Percentiles rank a stretch among this genome's conserved stretches.
These are phyloP conservation scores for Ciconia stormi DNA, from an alignment of 2,113 vertebrate species.

Conservation along the genomic window DNA sequence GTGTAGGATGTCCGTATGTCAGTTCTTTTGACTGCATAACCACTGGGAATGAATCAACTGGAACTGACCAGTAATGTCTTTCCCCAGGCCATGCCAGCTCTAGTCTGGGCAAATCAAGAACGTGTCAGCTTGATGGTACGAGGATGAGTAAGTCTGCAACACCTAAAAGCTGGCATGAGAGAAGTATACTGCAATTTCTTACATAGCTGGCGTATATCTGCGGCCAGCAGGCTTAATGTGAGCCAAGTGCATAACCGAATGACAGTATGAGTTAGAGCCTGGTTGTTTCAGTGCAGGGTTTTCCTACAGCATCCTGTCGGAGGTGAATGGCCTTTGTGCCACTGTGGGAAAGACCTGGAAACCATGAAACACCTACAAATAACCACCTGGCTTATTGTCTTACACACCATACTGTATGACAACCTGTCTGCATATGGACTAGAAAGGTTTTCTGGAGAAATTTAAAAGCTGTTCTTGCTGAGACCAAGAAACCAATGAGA, in stretches of 20 bases:
- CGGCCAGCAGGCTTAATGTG: not conserved
- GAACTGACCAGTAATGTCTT: conserved; percentile 31
- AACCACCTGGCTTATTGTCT: not conserved
- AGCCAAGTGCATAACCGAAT: not conserved
- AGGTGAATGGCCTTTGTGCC: not conserved
- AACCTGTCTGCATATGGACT: rapidly evolving
- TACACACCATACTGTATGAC: not conserved
- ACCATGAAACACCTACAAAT: not conserved
- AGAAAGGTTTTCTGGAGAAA: not conserved
- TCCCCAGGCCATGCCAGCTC: conserved; percentile 29
- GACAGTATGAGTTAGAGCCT: not conserved
- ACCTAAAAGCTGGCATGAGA: conserved; percentile 31
- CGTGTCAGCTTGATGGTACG: conserved; percentile 15
- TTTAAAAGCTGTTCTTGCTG: not conserved
- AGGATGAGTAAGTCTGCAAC: conserved; percentile 43
- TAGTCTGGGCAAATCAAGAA: conserved; percentile 48
- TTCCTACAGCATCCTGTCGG: not conserved
- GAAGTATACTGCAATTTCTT: not conserved
- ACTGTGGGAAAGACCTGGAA: not conserved
- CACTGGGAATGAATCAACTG: not conserved
- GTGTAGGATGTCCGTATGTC: not conserved
- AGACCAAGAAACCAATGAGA: not conserved
- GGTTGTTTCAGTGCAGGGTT: not conserved
- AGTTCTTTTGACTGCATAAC: not conserved
- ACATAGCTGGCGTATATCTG: not conserved